Conservation (phyloP, 2,888 invertebrate species). For the Panorpa germanica region DNA sequence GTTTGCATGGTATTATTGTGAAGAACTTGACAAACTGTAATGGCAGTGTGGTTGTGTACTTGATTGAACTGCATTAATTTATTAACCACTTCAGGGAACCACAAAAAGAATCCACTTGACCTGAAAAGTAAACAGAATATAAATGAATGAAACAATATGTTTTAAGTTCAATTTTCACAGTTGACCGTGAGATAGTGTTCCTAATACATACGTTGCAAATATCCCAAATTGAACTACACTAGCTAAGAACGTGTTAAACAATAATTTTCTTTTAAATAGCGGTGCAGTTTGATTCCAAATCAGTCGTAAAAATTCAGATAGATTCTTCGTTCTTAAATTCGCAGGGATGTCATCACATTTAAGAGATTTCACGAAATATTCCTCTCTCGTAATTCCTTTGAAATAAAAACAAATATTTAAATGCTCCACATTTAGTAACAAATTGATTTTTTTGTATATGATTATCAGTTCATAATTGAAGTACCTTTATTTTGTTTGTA, state of each 20-base stretch:
- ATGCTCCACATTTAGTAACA: no score
- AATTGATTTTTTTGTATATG: no score
- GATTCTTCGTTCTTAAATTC: conserved; percentile 5
- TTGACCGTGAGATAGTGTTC: background rate
- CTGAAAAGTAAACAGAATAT: conserved; percentile 19
- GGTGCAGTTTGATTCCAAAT: conserved; percentile 35
- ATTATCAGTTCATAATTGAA: no score
- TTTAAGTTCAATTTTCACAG: background rate
- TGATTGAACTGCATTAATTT: no score
- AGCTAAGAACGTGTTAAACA: conserved; percentile 32
- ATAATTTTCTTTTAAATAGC: conserved; percentile 32
- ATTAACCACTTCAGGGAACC: conserved; percentile 39
- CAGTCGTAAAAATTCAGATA: conserved; percentile 20
- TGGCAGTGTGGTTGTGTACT: no score
- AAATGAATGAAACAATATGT: background rate
- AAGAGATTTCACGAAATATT: conserved; percentile 28
- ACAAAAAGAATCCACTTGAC: conserved; percentile 34
- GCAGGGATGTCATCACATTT: conserved; percentile 9
- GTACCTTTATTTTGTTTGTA: conserved; percentile 31
- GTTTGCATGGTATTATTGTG: no score
- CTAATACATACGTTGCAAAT: conserved; percentile 39
- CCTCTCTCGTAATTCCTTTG: conserved; percentile 15
- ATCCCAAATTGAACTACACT: conserved; percentile 39
- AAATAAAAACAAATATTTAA: conserved; percentile 16
- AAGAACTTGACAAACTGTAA: no score